Conservation (phyloP, 2,113 vertebrate genomes). For the Phrynosoma platyrhinos region DNA sequence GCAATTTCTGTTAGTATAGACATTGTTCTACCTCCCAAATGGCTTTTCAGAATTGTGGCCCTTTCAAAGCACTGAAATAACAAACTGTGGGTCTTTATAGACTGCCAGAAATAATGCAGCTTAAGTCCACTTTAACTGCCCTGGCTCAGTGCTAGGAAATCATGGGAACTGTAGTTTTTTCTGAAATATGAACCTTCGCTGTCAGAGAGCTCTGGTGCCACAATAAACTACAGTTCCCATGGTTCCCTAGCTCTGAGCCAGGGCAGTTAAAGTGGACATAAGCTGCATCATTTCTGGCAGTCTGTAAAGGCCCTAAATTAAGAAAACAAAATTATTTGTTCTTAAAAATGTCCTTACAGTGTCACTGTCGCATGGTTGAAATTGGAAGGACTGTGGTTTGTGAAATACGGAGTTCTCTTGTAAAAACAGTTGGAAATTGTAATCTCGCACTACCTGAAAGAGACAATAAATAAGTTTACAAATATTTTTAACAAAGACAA, state of each 20-base stretch:
- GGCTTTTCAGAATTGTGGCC: not conserved
- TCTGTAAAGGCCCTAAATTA: no score
- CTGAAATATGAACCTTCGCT: no score
- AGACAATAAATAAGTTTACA: constrained; percentile 41
- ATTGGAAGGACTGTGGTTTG: constrained; percentile 94
- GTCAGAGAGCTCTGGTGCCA: no score
- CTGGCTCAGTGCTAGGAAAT: no score
- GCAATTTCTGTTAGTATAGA: not conserved
- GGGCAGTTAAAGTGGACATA: no score
- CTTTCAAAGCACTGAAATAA: not conserved
- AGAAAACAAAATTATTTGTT: not conserved
- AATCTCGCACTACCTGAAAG: constrained; percentile 92
- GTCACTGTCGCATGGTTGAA: constrained; percentile 95
- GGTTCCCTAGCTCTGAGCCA: no score
- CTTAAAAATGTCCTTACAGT: constrained; percentile 79
- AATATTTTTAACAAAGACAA: rapidly evolving
- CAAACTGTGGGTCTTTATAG: not conserved
- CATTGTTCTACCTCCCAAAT: not conserved
- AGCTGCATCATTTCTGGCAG: no score
- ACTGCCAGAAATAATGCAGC: no score
- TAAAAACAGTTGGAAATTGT: constrained; percentile 94
- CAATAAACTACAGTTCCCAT: no score
- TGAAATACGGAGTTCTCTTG: constrained; percentile 95
- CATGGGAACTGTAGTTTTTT: no score
- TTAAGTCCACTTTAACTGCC: no score